phyloP scores from a whole-genome alignment of 2,113 vertebrate genomes.

The Platichthys flesus region DNA sequence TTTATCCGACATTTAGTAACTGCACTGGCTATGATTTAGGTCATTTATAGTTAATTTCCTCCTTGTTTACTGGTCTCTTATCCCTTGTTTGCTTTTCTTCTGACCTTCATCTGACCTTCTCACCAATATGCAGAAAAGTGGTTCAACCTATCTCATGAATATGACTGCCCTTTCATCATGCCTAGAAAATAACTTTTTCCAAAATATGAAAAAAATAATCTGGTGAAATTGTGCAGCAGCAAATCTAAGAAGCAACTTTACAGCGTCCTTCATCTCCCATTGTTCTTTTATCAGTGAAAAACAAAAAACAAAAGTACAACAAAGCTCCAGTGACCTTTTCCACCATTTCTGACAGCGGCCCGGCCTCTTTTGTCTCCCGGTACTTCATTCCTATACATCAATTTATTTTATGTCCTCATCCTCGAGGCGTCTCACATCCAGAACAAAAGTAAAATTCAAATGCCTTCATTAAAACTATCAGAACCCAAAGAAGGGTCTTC shows the following conservation, averaged over 20 bases:
- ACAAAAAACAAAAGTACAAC: constrained; percentile 35
- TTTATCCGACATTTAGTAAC: no score
- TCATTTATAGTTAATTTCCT: no score
- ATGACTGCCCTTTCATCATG: not conserved
- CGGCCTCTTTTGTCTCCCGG: constrained; percentile 23
- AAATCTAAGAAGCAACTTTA: not conserved
- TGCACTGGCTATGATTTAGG: no score
- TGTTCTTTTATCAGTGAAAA: constrained; percentile 36
- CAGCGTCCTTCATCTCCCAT: not conserved
- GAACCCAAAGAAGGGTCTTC: constrained; percentile 34
- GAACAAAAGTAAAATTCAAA: constrained; percentile 71
- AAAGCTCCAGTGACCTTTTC: constrained; percentile 57
- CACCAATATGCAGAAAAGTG: no score
- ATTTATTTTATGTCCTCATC: constrained; percentile 21
- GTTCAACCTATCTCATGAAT: no score
- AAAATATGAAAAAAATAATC: not conserved
- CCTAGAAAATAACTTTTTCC: not conserved
- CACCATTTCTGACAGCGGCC: constrained; percentile 38
- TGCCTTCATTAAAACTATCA: constrained; percentile 76
- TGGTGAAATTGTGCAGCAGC: not conserved
- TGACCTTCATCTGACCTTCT: no score
- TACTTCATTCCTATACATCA: not conserved
- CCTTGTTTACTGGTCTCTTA: no score
- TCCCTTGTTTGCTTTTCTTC: no score
- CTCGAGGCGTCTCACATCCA: constrained; percentile 37